Percentiles rank a stretch among this genome's conserved stretches.
Evolutionary conservation across 2,888 invertebrate species (phyloP).

Genomic region (Gisinianus flammeolus): DNA sequence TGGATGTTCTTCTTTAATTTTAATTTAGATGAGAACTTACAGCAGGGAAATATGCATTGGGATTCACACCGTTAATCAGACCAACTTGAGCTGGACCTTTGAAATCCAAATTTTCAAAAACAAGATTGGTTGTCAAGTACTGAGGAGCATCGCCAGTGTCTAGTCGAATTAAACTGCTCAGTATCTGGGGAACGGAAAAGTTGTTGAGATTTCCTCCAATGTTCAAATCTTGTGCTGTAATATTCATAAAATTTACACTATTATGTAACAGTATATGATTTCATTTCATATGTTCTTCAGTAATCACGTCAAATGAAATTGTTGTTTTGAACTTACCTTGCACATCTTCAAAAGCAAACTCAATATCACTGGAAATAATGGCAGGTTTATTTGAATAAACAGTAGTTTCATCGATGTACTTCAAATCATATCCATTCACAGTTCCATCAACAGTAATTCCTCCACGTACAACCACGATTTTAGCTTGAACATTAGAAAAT

Average conservation of each 20-base stretch:
- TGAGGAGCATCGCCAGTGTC: slow-evolving; percentile 19
- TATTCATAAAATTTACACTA: neutral
- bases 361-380: slow-evolving; percentile 38
- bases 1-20: no score
- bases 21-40: no score
- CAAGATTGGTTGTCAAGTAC: neutral
- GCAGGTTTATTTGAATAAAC: slow-evolving; percentile 42
- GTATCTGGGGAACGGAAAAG: slow-evolving; percentile 23
- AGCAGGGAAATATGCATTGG: slow-evolving; percentile 44
- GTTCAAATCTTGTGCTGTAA: slow-evolving; percentile 31
- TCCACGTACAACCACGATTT: neutral
- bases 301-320: neutral
- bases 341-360: slow-evolving; percentile 21
- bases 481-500: slow-evolving; percentile 26
- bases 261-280: no score
- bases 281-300: no score
- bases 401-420: slow-evolving; percentile 33
- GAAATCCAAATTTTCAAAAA: slow-evolving; percentile 21
- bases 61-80: slow-evolving; percentile 44
- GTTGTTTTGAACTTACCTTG: slow-evolving; percentile 10
- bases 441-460: slow-evolving; percentile 28
- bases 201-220: slow-evolving; percentile 31
- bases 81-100: neutral
- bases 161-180: slow-evolving; percentile 16
- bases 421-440: slow-evolving; percentile 44